Conservation (phyloP, 2,113 vertebrate species). For the Lichenostomus cassidix region DNA sequence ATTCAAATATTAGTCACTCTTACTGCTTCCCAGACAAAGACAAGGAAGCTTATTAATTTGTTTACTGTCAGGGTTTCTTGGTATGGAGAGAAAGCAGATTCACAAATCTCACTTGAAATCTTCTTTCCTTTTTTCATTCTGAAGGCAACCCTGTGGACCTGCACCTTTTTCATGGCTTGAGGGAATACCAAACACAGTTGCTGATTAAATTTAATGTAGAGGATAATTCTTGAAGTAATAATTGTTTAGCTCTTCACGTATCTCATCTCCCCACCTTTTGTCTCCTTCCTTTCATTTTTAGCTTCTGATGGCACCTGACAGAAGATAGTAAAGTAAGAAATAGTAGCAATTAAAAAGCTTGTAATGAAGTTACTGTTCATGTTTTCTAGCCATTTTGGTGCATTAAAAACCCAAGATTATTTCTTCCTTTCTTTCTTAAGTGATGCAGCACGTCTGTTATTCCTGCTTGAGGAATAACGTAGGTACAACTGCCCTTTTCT, state of each 20-base stretch:
- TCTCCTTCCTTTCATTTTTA: background rate
- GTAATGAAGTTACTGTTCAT: background rate
- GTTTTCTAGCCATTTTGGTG: background rate
- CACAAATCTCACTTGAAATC: background rate
- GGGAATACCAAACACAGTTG: background rate
- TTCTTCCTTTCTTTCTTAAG: background rate
- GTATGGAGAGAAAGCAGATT: background rate
- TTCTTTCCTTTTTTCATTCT: background rate
- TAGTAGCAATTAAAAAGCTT: background rate
- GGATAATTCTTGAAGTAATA: background rate
- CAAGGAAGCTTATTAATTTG: background rate
- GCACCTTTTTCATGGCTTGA: background rate
- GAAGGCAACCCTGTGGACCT: background rate
- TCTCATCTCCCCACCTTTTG: background rate
- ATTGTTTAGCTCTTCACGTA: background rate
- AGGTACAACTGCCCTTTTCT: background rate
- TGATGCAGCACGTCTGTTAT: background rate
- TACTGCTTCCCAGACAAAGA: background rate
- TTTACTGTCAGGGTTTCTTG: background rate
- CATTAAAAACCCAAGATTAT: background rate
- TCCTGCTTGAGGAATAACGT: background rate
- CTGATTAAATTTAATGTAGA: background rate
- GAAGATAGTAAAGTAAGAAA: background rate
- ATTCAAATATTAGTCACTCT: slow-evolving; percentile 36
- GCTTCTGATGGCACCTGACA: background rate